phyloP scores from a whole-genome alignment of 2,113 vertebrate species.

The Jacana jacana region DNA sequence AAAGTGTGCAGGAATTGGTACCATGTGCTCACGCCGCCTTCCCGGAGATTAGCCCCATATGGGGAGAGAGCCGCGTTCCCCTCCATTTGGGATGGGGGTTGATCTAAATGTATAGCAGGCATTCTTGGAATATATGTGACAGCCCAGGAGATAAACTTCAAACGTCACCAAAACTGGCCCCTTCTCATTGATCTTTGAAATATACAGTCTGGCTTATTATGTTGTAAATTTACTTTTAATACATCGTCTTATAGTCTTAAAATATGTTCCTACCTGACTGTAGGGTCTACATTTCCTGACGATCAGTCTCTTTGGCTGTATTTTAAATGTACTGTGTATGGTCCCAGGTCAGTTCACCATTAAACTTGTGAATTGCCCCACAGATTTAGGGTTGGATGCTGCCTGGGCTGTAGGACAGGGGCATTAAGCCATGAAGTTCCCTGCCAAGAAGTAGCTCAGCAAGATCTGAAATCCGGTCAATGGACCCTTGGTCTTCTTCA shows the following conservation, averaged over 20 bases:
- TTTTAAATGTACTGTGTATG: background rate
- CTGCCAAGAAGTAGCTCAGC: background rate
- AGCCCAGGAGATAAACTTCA: slow-evolving; percentile 63
- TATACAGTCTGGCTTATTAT: slow-evolving; percentile 4
- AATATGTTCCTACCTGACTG: background rate
- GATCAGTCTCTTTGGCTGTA: fast-evolving
- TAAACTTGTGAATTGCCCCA: background rate
- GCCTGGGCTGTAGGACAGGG: background rate
- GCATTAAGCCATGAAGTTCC: background rate
- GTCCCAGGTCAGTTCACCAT: background rate
- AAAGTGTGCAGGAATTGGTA: slow-evolving; percentile 65
- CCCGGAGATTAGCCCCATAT: slow-evolving; percentile 73
- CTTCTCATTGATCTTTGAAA: slow-evolving; percentile 53
- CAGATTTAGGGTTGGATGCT: background rate
- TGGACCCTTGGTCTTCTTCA: background rate
- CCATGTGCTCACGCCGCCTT: slow-evolving; percentile 58
- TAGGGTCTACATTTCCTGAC: background rate
- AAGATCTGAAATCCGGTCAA: background rate
- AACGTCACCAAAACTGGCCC: slow-evolving; percentile 40
- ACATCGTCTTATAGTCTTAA: background rate
- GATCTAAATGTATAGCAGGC: slow-evolving; percentile 69
- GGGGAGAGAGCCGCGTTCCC: slow-evolving; percentile 28
- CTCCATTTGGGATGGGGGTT: slow-evolving; percentile 47
- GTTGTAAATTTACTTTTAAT: slow-evolving; percentile 40
- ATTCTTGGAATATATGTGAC: slow-evolving; percentile 52